Conservation (phyloP, 2,113 vertebrate genomes). For the Leptobrachium leishanense region DNA sequence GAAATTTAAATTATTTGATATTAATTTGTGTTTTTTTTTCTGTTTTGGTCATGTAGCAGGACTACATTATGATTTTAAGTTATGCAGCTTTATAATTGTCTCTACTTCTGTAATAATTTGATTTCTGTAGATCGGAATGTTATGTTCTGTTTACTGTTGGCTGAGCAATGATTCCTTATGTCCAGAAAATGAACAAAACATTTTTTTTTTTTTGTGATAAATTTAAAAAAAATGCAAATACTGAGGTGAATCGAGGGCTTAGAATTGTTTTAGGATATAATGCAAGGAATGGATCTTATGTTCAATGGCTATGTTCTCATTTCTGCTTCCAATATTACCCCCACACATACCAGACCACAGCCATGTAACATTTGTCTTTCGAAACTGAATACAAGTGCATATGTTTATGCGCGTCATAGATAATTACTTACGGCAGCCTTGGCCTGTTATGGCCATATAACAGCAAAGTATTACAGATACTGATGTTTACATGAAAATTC, state of each 20-base stretch:
- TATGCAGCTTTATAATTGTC: constrained; percentile 77
- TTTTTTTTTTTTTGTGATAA: constrained; percentile 29
- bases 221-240: constrained; percentile 13
- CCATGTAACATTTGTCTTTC: too few relatives aligned
- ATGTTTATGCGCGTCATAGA: too few relatives aligned
- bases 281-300: background rate
- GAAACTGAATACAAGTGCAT: too few relatives aligned
- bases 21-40: constrained; percentile 61
- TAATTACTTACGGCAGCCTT: too few relatives aligned
- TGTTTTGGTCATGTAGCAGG: constrained; percentile 88
- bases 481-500: too few relatives aligned
- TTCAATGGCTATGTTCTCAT: background rate
- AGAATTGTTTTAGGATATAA: background rate
- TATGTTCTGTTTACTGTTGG: constrained; percentile 71
- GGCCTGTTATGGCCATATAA: too few relatives aligned
- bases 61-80: constrained; percentile 94
- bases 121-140: constrained; percentile 79
- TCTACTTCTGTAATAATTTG: constrained; percentile 64
- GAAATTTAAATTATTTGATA: constrained; percentile 85
- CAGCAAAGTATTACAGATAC: too few relatives aligned
- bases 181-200: constrained; percentile 52
- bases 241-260: background rate
- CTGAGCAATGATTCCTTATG: constrained; percentile 66
- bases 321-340: background rate
- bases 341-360: too few relatives aligned